Evolutionary conservation across 2,113 vertebrate species (phyloP), one percentile per base, ranked within the genome.

Genomic region (Ochotona princeps): DNA sequence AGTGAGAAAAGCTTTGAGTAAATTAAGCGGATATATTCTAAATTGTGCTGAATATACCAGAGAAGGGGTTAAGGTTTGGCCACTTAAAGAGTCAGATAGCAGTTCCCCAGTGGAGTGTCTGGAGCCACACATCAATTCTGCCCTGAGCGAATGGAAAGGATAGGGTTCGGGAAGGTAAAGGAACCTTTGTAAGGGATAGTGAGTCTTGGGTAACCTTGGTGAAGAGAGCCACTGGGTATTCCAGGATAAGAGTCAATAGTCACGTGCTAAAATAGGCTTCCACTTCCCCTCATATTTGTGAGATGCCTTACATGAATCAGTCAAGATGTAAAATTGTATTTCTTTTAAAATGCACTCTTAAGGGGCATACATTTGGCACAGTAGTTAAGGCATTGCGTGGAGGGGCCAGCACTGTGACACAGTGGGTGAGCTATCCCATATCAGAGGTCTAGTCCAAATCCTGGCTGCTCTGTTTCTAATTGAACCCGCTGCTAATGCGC

Each of bases 311-410:
- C 63, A 35, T 51, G 10, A 93, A 63, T 89, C 7, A 6, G 83
- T 38, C 87, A 61, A 92, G 35, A 89, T 63, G 54, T 79, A 82
- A 90, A 95, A 86, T 28, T 94, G 97, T 80, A 75, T 92, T 85
- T 82, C 84, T 67, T 32, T 25, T 95, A 96, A 93, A 82, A 90
- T n/a, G 2, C 25, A 87, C 1, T 60, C 49, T 94, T 96, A 97
- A 94, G 92, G 54, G 54, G 54, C 18, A 18, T 14, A 18, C 54
- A 57, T 57, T 57, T 57, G 18, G 54, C 54, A 57, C 54, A 57
- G 54, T 57, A 18, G 54, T 57, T 57, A 57, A 57, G 14, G 54
- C 54, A 57, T 57, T 57, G 54, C 18, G 5, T 57, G 54, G 54
- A 44, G 38, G 54, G 54, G 54, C 54, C 15, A 18, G 18, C 54